These are phyloP conservation scores for Ctenomys sociabilis DNA, from an alignment of 2,113 vertebrate genomes.

Conservation along the genomic window DNA sequence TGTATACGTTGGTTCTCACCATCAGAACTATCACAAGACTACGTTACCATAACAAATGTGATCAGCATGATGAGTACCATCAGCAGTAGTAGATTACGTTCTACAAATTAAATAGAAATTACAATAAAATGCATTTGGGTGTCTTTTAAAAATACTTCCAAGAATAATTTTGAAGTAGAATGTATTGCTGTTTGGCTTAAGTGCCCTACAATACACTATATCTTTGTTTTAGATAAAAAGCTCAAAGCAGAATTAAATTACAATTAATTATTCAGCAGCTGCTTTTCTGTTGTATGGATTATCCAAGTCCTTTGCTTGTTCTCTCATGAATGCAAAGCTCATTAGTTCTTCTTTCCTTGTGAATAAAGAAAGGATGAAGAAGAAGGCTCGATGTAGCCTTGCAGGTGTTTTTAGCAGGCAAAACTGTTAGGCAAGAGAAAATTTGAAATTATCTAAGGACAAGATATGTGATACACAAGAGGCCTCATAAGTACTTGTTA, in stretches of 20 bases:
- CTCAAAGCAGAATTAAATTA: neutral
- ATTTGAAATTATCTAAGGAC: neutral
- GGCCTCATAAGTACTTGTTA: neutral
- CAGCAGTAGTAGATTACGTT: neutral
- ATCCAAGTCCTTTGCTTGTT: conserved; percentile 19
- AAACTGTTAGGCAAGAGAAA: neutral
- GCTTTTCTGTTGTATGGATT: conserved; percentile 60
- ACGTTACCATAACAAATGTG: neutral
- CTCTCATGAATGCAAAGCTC: conserved; percentile 46
- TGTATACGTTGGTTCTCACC: neutral
- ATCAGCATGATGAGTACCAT: neutral
- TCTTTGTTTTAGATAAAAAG: conserved; percentile 48
- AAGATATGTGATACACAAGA: neutral
- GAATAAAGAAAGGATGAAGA: neutral
- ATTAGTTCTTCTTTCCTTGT: conserved; percentile 25
- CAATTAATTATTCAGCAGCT: conserved; percentile 56
- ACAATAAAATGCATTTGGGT: neutral
- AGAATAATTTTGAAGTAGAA: conserved; percentile 26
- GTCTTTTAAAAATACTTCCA: neutral
- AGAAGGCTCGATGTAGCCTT: neutral
- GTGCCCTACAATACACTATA: neutral
- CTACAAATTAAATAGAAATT: neutral
- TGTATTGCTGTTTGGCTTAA: neutral
- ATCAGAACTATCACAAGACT: neutral
- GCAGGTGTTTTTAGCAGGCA: neutral